Base-by-base conservation (phyloP, 2,888 invertebrate genomes). In the Gari tellinella region DNA sequence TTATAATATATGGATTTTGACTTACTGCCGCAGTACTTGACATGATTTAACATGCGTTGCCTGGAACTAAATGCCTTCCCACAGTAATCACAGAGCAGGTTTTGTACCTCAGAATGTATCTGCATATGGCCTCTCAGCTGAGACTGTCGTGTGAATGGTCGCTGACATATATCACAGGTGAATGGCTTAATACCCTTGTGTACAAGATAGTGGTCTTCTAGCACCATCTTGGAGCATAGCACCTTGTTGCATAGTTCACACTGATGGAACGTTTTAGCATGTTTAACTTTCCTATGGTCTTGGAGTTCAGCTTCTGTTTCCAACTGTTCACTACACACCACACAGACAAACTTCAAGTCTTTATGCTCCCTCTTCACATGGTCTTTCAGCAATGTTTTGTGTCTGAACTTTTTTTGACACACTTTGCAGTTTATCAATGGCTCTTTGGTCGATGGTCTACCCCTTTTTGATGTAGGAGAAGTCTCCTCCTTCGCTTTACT, bases 101-200 rank as follows among this genome's bases (percentile, higher is more conserved):
- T 49, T 15, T 64, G 64, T 17, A 48, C 64, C 21, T 23, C 23
- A 19, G 64, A 70, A 58, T 70, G 70, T 4, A 64, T 70, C 19
- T 70, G 57, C 70, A 70, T 70, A 38, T 70, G 70, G 12, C 60
- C 53, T 53, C 41, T 70, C 4, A 70, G 43, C 37, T 70, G 70
- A 17, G 64, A 64, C 19, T 70, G 60, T n/a, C 70, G 21, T 0
- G 70, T 70, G 37, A 70, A 70, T 25, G 64, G 53, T 26, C 58
- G 52, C 31, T 64, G 53, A 55, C 70, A 70, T 15, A 60, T 41
- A 38, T 60, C 53, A 60, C 70, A 70, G 12, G 70, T 37, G 49
- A 70, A 70, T 31, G 64, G 64, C 48, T 60, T 70, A 19, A 60
- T 60, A n/a, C 70, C 64, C n/a, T 65, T 64, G 38, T 70, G 70